Evolutionary conservation across 2,113 vertebrate genomes (phyloP).

Genomic region (Pteruthius melanotis): DNA sequence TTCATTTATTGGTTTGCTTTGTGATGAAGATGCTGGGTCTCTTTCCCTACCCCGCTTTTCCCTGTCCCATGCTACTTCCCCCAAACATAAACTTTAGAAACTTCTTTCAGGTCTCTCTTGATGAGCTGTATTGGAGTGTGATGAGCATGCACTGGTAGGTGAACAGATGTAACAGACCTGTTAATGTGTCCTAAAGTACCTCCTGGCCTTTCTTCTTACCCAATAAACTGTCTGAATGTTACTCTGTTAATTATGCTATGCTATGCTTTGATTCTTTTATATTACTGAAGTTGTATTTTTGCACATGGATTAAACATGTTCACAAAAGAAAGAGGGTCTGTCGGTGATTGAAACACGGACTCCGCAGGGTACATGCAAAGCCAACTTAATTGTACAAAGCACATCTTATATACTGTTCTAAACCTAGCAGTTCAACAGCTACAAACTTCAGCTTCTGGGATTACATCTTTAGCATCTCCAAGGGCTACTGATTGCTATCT

Average conservation of each 20-base stretch:
- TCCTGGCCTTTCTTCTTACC: neutral
- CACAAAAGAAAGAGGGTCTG: neutral
- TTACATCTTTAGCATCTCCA: too few species aligned
- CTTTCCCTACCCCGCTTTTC: neutral
- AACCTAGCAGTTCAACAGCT: too few species aligned
- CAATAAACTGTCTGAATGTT: conserved; percentile 32
- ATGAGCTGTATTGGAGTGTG: neutral
- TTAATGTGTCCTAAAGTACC: neutral
- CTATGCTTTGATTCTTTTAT: neutral
- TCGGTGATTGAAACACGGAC: too few species aligned
- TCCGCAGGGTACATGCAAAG: too few species aligned
- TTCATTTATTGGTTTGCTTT: neutral
- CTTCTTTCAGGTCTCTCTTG: neutral
- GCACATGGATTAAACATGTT: neutral
- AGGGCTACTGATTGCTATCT: too few species aligned
- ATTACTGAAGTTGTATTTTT: neutral
- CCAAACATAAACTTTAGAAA: neutral
- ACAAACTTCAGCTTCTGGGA: too few species aligned
- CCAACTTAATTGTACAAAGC: too few species aligned
- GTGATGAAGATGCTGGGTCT: neutral
- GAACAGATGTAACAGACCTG: neutral
- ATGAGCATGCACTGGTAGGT: neutral
- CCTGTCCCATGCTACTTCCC: neutral
- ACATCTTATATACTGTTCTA: too few species aligned
- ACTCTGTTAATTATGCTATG: neutral